Evolutionary conservation across 1,140 invertebrate genomes (phyloP).

Genomic region (Lepeophtheirus salmonis): DNA sequence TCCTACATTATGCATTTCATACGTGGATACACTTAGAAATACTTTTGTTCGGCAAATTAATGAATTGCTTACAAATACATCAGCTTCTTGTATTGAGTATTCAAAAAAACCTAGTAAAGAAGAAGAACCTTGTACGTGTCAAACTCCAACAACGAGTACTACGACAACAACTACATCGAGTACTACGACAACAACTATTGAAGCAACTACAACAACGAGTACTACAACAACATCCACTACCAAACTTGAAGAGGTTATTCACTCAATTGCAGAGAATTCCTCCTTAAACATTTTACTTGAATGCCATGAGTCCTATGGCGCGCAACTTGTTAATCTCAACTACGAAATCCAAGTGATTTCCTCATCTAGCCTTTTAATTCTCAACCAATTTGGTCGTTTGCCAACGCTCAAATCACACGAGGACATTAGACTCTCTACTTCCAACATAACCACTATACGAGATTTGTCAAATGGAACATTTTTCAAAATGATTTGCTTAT

Average conservation of each 20-base stretch:
- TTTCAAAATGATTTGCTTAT: background rate
- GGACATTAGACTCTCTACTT: background rate
- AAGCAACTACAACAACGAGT: background rate
- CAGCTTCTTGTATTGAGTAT: background rate
- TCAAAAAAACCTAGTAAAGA: too few species aligned
- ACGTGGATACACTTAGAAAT: background rate
- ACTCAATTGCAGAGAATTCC: background rate
- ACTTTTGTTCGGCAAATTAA: background rate
- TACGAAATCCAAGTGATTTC: background rate
- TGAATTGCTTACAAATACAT: background rate
- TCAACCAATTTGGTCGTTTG: background rate
- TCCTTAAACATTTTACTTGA: background rate
- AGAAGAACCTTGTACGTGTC: background rate
- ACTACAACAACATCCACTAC: background rate
- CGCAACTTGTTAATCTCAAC: background rate
- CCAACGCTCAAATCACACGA: background rate
- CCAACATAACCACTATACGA: background rate
- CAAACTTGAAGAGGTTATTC: background rate
- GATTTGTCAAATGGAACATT: background rate
- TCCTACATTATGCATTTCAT: background rate
- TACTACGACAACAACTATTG: background rate
- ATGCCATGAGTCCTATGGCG: background rate
- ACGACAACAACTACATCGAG: background rate
- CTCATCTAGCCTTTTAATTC: background rate
- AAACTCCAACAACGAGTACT: background rate